Evolutionary conservation across 2,888 invertebrate species (phyloP), one percentile per base, ranked within the genome.

Genomic region (Ligdia adustata): DNA sequence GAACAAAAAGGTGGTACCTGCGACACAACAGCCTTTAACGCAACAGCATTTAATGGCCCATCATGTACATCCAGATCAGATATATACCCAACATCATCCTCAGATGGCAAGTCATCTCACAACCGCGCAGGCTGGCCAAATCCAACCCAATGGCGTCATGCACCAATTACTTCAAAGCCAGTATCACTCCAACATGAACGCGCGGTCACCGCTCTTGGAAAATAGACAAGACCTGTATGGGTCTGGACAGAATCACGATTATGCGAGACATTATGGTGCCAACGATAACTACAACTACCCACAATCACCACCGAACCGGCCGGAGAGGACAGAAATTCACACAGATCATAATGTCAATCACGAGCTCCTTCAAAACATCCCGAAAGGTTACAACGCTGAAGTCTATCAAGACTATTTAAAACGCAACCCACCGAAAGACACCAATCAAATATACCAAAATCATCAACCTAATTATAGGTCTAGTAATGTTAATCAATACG

Each of bases 191-290:
- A 89, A 87, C 56, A 81, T 87, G 74, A 87, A 87, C 63, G 87
- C 90, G 37, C 74, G 90, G 39, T 91, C 91, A 42, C 91, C 90
- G 32, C 80, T 91, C 52, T 78, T 90, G 58, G 91, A 91, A 77
- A 91, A 92, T 69, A 89, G 91, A 66, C 90, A 91, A 57, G 92
- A 92, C 59, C 79, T 91, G 57, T 92, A 92, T 60, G 91, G 91
- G 53, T 90, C 90, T 41, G 86, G 90, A 34, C 90, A 91, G 39
- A 91, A 90, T 70, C 90, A 89, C 51, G 88, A 91, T 57, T 89
- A 91, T 59, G 75, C 88, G 38, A 79, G 91, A 62, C 91, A 92
- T 62, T 91, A 92, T 56, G 91, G 91, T 52, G 79, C 91, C 22
- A 92, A 92, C 61, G 91, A 91, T 57, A 91, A 91, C 43, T 91